phyloP scores from a whole-genome alignment of 1,140 invertebrate genomes.

The Trissolcus basalis region DNA sequence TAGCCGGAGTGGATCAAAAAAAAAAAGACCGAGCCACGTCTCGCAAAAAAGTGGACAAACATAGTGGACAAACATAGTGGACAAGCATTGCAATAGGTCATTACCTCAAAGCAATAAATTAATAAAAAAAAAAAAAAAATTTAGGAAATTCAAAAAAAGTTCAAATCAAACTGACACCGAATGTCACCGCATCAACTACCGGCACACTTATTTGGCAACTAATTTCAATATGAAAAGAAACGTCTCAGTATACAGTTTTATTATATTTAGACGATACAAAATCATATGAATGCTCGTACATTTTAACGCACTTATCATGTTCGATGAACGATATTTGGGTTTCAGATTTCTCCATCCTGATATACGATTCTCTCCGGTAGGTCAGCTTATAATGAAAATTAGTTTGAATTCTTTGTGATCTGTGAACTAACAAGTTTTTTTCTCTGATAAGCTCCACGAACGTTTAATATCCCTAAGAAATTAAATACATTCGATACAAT shows the following conservation, averaged over 20 bases:
- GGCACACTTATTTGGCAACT: conserved; percentile 13
- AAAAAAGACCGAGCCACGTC: too few species aligned
- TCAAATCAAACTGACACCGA: conserved; percentile 12
- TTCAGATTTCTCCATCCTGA: too few species aligned
- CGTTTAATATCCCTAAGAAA: conserved; percentile 3
- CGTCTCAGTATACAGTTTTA: neutral
- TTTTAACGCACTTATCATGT: neutral
- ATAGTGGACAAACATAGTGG: too few species aligned
- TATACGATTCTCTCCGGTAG: too few species aligned
- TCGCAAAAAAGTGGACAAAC: too few species aligned
- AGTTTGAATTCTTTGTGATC: neutral
- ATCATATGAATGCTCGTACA: conserved; percentile 6
- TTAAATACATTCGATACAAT: neutral
- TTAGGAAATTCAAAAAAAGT: neutral
- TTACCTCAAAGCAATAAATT: too few species aligned
- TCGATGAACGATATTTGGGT: too few species aligned
- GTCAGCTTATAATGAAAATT: neutral
- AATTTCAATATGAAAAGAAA: conserved; percentile 29
- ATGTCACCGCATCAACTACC: conserved; percentile 23
- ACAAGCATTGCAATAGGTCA: too few species aligned
- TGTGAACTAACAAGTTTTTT: too few species aligned
- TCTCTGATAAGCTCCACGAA: neutral
- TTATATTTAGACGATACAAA: conserved; percentile 6
- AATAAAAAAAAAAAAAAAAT: too few species aligned
- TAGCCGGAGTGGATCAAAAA: too few species aligned